Percentiles rank a stretch among this genome's conserved stretches.
phyloP scores from a whole-genome alignment of 2,888 invertebrate genomes.

The Dilophus febrilis region DNA sequence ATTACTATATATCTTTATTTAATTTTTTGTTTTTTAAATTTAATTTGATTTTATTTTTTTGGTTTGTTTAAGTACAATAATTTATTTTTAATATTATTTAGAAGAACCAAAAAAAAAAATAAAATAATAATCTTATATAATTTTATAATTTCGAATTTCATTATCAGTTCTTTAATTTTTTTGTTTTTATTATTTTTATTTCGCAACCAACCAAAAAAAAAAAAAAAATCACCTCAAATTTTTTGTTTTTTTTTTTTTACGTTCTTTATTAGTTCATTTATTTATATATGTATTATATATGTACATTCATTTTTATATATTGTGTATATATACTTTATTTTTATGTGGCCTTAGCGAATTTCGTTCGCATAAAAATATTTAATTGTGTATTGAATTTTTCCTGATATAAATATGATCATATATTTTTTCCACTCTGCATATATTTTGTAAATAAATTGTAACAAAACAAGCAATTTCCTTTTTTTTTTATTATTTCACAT shows the following conservation, averaged over 20 bases:
- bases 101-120: neutral
- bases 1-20: constrained; percentile 8
- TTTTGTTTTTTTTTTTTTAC: no score
- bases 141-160: neutral
- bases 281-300: neutral
- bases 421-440: no score
- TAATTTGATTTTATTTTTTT: constrained; percentile 1
- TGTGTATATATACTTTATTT: no score
- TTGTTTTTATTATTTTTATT: neutral
- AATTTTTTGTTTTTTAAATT: constrained; percentile 4
- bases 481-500: no score
- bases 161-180: neutral
- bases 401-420: no score
- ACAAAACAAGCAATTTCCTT: no score
- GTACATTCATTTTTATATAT: no score
- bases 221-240: neutral
- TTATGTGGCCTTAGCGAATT: no score
- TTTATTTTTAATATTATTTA: neutral
- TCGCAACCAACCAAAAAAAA: neutral
- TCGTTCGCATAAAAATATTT: no score
- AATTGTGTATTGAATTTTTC: no score
- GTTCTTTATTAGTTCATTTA: neutral
- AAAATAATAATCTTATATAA: neutral
- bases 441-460: no score
- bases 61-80: neutral